Evolutionary conservation across 2,888 invertebrate species (phyloP).

Genomic region (Dioctria rufipes): DNA sequence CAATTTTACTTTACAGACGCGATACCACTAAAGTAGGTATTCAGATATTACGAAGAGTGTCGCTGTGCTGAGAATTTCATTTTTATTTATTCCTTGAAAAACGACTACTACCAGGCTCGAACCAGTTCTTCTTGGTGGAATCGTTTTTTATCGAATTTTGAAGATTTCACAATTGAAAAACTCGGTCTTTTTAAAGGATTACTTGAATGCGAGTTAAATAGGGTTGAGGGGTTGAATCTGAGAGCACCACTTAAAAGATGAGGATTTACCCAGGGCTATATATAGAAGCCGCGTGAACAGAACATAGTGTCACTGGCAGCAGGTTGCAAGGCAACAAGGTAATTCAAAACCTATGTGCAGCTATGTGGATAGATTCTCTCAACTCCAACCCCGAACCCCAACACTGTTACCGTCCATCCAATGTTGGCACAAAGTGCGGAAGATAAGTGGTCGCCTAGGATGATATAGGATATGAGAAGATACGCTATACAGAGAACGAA

Average conservation of each 20-base stretch:
- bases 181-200: constrained; percentile 1
- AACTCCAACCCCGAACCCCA: background rate
- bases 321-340: constrained; percentile 32
- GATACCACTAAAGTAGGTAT: constrained; percentile 18
- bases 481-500: background rate
- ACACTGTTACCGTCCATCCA: too few species aligned
- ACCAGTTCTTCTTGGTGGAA: constrained; percentile 17
- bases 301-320: constrained; percentile 34
- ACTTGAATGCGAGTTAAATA: background rate
- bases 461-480: constrained; percentile 8
- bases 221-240: background rate
- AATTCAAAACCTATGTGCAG: constrained; percentile 42
- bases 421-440: constrained; percentile 11
- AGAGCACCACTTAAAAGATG: constrained; percentile 23
- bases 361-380: background rate
- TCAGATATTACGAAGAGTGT: background rate
- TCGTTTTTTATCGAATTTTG: constrained; percentile 45
- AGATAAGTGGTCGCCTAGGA: constrained; percentile 44
- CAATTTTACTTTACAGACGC: constrained; percentile 52
- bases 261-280: background rate
- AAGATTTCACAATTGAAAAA: constrained; percentile 18
- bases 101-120: background rate
- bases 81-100: constrained; percentile 41
- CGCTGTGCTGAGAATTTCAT: constrained; percentile 37
- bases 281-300: constrained; percentile 27